phyloP scores from a whole-genome alignment of 1,140 invertebrate species.

The Holcopasites calliopsidis region DNA sequence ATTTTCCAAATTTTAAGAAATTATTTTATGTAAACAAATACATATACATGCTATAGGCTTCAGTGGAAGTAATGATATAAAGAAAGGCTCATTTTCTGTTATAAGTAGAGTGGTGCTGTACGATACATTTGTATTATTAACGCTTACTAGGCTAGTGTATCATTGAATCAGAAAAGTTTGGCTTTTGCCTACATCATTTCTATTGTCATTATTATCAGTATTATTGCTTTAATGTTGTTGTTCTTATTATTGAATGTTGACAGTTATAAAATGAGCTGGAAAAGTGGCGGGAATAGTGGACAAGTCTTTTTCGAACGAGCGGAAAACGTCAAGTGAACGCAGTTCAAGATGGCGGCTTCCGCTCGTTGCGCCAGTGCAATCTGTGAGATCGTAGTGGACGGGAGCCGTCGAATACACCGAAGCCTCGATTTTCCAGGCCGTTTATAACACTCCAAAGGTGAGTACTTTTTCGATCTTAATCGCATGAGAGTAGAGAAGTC shows the following conservation, averaged over 20 bases:
- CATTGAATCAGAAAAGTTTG: too few relatives aligned
- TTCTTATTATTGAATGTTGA: neutral
- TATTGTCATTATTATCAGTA: too few relatives aligned
- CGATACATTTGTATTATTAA: too few relatives aligned
- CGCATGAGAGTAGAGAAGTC: neutral
- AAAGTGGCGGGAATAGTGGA: constrained; percentile 14
- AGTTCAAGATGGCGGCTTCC: constrained; percentile 74
- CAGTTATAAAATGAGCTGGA: neutral
- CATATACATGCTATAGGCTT: too few relatives aligned
- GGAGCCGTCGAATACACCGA: constrained; percentile 76
- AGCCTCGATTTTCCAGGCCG: constrained; percentile 76
- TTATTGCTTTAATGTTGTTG: too few relatives aligned
- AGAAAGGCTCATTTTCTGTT: too few relatives aligned
- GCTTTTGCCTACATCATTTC: too few relatives aligned
- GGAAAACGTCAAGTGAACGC: constrained; percentile 46
- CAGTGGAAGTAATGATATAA: too few relatives aligned
- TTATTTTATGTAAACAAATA: neutral
- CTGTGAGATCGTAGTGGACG: constrained; percentile 77
- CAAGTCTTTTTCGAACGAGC: constrained; percentile 18
- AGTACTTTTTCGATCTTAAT: constrained; percentile 53
- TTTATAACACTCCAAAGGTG: constrained; percentile 76
- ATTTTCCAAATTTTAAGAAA: neutral
- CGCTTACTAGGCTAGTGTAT: too few relatives aligned
- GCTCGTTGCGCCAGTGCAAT: constrained; percentile 76
- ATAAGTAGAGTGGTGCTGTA: too few relatives aligned